These are phyloP conservation scores for Toxotes jaculatrix DNA, from an alignment of 2,113 vertebrate species.

Conservation along the genomic window DNA sequence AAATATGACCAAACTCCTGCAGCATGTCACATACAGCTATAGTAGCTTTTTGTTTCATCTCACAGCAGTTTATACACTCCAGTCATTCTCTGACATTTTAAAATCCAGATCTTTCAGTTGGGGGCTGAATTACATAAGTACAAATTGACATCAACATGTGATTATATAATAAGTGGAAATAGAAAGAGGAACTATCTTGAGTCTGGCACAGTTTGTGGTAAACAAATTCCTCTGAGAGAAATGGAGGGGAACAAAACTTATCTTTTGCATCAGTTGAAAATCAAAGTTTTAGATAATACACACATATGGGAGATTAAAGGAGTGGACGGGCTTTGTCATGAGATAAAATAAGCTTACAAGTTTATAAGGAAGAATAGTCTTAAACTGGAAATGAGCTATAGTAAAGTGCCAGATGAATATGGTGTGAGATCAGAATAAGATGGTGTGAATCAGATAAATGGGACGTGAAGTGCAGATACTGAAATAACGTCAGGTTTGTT, in stretches of 20 bases:
- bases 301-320: neutral
- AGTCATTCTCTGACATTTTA: neutral
- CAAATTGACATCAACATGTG: neutral
- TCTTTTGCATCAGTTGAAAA: neutral
- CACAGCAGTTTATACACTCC: neutral
- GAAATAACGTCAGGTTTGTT: conserved; percentile 51
- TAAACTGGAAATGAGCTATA: conserved; percentile 4
- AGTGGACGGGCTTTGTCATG: neutral
- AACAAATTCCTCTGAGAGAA: conserved; percentile 30
- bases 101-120: neutral
- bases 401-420: neutral
- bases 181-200: conserved; percentile 14
- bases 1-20: conserved; percentile 17
- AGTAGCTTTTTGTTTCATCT: neutral
- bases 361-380: neutral
- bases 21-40: neutral
- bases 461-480: conserved; percentile 49
- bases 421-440: neutral
- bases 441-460: conserved; percentile 33
- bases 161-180: conserved; percentile 51
- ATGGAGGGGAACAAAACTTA: neutral
- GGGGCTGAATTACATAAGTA: conserved; percentile 23
- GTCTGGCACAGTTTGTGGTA: conserved; percentile 25
- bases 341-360: neutral
- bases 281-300: neutral